These are phyloP conservation scores for Argynnis bischoffii DNA, from an alignment of 2,888 invertebrate genomes.

Conservation along the genomic window DNA sequence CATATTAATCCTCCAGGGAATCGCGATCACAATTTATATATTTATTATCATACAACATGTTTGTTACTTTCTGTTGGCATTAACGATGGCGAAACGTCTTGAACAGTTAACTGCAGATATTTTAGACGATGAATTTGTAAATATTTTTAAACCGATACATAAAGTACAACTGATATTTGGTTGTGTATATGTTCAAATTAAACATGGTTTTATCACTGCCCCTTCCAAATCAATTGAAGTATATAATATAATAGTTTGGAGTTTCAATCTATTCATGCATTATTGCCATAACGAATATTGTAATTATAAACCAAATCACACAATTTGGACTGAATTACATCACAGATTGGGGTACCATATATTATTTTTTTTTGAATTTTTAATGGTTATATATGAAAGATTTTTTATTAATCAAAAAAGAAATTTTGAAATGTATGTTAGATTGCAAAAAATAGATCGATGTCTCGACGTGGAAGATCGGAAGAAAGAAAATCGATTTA, in stretches of 20 bases:
- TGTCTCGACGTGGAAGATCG: constrained; percentile 47
- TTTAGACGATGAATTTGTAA: constrained; percentile 58
- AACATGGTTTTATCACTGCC: constrained; percentile 55
- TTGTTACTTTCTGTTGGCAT: too few relatives aligned
- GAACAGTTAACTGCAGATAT: constrained; percentile 55
- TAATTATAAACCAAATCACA: constrained; percentile 39
- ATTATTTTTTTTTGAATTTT: constrained; percentile 40
- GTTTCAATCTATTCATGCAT: constrained; percentile 44
- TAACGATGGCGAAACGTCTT: constrained; percentile 35
- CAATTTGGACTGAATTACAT: constrained; percentile 45
- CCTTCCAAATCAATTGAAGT: constrained; percentile 48
- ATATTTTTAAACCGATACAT: constrained; percentile 54
- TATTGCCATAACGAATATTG: constrained; percentile 44
- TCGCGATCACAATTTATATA: too few relatives aligned
- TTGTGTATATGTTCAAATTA: constrained; percentile 53
- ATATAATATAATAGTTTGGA: constrained; percentile 50
- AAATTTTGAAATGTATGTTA: constrained; percentile 56
- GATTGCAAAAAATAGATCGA: constrained; percentile 61
- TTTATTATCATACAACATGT: too few relatives aligned
- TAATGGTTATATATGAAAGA: constrained; percentile 33
- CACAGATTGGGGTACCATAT: constrained; percentile 46
- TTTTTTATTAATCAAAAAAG: constrained; percentile 34
- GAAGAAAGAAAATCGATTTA: constrained; percentile 44
- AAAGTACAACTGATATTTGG: constrained; percentile 51
- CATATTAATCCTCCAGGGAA: too few relatives aligned